phyloP scores from a whole-genome alignment of 2,797 vertebrate genomes.

The Tarsius wallacei region DNA sequence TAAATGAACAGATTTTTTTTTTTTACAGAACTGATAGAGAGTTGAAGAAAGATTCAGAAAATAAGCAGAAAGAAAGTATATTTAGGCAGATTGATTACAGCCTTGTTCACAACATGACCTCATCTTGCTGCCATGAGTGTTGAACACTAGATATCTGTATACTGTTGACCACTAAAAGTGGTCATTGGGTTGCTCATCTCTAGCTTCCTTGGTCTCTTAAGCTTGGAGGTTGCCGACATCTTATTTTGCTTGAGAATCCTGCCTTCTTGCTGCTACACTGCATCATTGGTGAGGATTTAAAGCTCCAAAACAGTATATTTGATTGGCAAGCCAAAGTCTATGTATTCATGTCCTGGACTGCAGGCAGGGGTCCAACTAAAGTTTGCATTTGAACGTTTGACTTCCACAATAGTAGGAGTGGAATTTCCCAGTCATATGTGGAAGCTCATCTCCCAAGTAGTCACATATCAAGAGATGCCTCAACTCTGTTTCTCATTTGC shows the following conservation, averaged over 20 bases:
- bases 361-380: not conserved
- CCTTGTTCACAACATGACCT: no score
- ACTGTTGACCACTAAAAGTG: not conserved
- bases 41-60: not conserved
- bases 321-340: not conserved
- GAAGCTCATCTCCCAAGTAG: not conserved
- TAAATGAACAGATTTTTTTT: not conserved
- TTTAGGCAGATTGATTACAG: not conserved
- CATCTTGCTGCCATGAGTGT: rapidly evolving
- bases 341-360: not conserved
- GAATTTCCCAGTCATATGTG: not conserved
- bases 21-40: not conserved
- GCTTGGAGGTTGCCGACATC: not conserved
- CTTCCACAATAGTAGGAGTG: not conserved
- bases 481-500: not conserved
- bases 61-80: not conserved
- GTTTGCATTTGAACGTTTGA: not conserved
- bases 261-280: not conserved
- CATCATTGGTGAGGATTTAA: not conserved
- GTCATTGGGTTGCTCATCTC: not conserved
- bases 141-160: not conserved
- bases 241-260: no score
- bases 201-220: not conserved
- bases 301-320: not conserved
- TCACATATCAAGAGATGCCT: not conserved